Percentiles rank a stretch among this genome's conserved stretches.
Evolutionary conservation across 2,797 vertebrate species (phyloP).

Genomic region (Cossypha heuglini): DNA sequence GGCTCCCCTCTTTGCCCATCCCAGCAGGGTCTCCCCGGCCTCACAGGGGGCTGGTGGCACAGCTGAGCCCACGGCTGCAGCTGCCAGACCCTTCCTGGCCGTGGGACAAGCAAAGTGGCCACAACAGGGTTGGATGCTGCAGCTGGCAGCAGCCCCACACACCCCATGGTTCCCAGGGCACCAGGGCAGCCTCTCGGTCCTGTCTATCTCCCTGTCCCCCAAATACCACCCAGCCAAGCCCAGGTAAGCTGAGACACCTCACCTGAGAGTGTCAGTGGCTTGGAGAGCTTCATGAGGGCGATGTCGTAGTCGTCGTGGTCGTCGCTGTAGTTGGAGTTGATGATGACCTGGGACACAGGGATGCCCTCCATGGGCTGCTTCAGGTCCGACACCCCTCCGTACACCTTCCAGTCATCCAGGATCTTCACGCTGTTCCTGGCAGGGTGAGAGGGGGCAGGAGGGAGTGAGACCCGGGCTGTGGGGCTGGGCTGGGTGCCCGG

Average conservation of each 20-base stretch:
- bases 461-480: rapidly evolving
- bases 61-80: rapidly evolving
- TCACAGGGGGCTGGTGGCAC: rapidly evolving
- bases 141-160: not conserved
- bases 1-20: not conserved
- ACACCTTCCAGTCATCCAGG: constrained; percentile 78
- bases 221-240: not conserved
- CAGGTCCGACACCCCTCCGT: constrained; percentile 78
- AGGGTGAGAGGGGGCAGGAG: not conserved
- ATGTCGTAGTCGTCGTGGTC: constrained; percentile 83
- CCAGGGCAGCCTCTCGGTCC: rapidly evolving
- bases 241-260: not conserved
- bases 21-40: not conserved
- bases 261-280: constrained; percentile 69
- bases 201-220: not conserved
- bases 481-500: not conserved
- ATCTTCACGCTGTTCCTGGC: constrained; percentile 62
- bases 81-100: not conserved
- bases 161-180: rapidly evolving
- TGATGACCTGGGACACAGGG: constrained; percentile 78
- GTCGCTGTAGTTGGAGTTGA: constrained; percentile 80
- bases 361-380: constrained; percentile 53
- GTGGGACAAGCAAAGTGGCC: rapidly evolving
- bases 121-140: rapidly evolving
- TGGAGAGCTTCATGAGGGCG: constrained; percentile 82